Evolutionary conservation across 2,113 vertebrate species (phyloP), one percentile per base, ranked within the genome.

Genomic region (Gadus macrocephalus): DNA sequence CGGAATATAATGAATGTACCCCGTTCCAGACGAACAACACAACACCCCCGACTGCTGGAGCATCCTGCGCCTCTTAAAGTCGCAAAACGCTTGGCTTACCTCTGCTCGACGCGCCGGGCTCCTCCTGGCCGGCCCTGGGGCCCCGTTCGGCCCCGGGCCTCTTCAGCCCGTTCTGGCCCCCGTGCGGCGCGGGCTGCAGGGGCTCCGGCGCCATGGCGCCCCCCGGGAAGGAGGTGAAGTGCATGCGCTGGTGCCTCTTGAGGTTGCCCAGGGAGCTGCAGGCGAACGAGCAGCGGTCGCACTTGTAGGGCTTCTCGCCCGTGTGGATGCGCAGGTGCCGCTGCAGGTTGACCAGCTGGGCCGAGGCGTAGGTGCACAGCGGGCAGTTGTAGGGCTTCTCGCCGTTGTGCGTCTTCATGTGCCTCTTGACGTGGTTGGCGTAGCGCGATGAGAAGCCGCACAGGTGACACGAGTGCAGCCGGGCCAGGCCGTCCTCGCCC

Each of bases 381-480:
- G 94, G 95, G 89, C 97, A 99, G 67, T 93, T 93, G 1, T 92
- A 98, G 0, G 96, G 96, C 90, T 98, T 99, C 92, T 99, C 96
- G 22, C 96, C 96, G 1, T 96, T 98, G 92, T 99, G 97, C 0
- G 95, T 98, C 93, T 98, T 97, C 97, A 98, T 98, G 91, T 99
- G 97, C 62, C 97, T 93, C 87, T 97, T 98, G 72, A 98, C 94
- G 53, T 99, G 97, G 90, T 96, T 98, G 85, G 96, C 95, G 86
- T 99, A 98, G 78, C 96, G 95, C 0, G 97, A 97, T 53, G 94
- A 95, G 81, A 99, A 99, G 87, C 95, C 93, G 68, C 97, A 99
- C 62, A 97, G 91, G 81, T 94, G 92, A 86, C 97, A 98, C 61
- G 94, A 92, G 89, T 95, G 95, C 73, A 98, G 88, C 53, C 95